Base-by-base conservation (phyloP, 1,140 invertebrate genomes). In the Platyscapa corneri region DNA sequence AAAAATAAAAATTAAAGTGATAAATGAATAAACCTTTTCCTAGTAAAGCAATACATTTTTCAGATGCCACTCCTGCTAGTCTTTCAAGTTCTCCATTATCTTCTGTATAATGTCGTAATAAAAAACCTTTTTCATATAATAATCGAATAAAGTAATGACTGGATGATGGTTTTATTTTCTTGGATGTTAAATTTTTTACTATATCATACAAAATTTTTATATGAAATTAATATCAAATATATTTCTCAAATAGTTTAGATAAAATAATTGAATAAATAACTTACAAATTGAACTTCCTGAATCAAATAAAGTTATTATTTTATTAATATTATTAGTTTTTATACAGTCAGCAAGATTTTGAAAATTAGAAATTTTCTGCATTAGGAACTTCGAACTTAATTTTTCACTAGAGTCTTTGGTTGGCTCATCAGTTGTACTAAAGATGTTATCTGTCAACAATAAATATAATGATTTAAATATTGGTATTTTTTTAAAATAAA, bases 71-170 rank as follows among this genome's bases (percentile, higher is more conserved):
- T 23, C 39, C 64, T 46, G 64, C 60, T 46, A 67, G 42, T 70
- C 23, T 65, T 23, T 70, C 79, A 70, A 81, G 60, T 49, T 65
- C 64, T 49, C 64, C 79, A 32, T 81, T 81, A 32, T 46, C 65
- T 53, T 81, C 65, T 46, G 79, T 81, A 81, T 81, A 81, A 70
- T 81, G 79, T 10, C 42, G 79, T 30, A 81, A 49, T 49, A 81
- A 67, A 34, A 49, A 65, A 49, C 64, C 30, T 20, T 81, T 81
- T 23, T 81, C 64, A 70, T 46, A 67, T 12, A 81, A 64, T 81
- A 81, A 81, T 46, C 56, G 32, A 49, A 81, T 81, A 81, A 81
- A 81, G 23, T 81, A 81, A 49, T 81, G 79, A 70, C 79, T 70
- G 18, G 18, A 32, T 81, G 79, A 70, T 12, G 79, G 65, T 30